These are phyloP conservation scores for Abrostola triplasia DNA, from an alignment of 2,888 invertebrate species.

Conservation along the genomic window DNA sequence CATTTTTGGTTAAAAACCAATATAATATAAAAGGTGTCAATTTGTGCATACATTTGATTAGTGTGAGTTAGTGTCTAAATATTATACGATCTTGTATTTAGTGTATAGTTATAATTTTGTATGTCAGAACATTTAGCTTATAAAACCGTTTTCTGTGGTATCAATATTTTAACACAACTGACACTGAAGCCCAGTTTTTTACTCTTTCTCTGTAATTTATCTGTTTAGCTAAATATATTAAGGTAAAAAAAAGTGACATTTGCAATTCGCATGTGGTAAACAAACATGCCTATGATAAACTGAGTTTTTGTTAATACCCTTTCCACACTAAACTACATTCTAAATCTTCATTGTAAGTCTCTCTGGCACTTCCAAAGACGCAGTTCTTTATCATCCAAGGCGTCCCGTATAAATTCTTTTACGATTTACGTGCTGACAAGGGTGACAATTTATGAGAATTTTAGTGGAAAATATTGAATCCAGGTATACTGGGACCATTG, in stretches of 20 bases:
- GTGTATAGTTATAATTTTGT: too few species aligned
- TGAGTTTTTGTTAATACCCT: constrained; percentile 29
- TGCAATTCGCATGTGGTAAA: constrained; percentile 8
- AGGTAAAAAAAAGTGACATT: too few species aligned
- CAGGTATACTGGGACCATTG: constrained; percentile 11
- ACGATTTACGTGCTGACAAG: constrained; percentile 52
- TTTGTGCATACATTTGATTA: too few species aligned
- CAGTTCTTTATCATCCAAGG: constrained; percentile 51
- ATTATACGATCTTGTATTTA: too few species aligned
- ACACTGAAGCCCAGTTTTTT: too few species aligned
- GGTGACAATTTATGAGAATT: constrained; percentile 51
- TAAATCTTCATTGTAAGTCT: constrained; percentile 40
- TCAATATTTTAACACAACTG: not conserved
- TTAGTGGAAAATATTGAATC: constrained; percentile 47
- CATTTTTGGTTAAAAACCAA: too few species aligned
- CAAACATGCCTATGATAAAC: constrained; percentile 19
- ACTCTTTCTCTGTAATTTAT: too few species aligned
- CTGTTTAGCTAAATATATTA: too few species aligned
- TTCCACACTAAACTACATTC: constrained; percentile 27
- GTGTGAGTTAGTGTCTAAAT: too few species aligned
- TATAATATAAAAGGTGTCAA: too few species aligned
- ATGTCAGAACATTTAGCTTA: too few species aligned
- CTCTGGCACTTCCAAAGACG: constrained; percentile 31
- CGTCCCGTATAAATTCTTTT: constrained; percentile 47
- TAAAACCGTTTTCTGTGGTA: too few species aligned